These are phyloP conservation scores for Microplitis deprimator DNA, from an alignment of 2,888 invertebrate species.

Conservation along the genomic window DNA sequence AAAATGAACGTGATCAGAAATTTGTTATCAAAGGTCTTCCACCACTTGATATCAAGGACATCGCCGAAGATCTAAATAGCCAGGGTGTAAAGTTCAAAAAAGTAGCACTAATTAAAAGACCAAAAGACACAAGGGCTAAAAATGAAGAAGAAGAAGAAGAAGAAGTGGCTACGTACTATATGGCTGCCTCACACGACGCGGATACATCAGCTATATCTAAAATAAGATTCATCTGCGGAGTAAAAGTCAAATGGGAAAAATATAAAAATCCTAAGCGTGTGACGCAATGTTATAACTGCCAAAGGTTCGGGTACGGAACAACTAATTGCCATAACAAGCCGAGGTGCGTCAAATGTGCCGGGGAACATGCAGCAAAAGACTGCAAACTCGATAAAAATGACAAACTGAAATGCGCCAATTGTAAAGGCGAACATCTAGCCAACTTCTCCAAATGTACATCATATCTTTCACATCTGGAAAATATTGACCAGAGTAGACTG, in stretches of 20 bases:
- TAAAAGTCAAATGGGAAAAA: not conserved
- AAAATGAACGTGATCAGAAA: not conserved
- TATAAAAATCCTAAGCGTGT: not conserved
- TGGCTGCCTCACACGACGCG: not conserved
- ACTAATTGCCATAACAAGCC: not conserved
- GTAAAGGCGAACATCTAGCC: conserved; percentile 49
- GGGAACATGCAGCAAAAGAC: not conserved
- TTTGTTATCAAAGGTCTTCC: not conserved
- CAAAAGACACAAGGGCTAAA: not conserved
- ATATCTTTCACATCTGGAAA: too few species aligned
- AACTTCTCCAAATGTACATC: conserved; percentile 30
- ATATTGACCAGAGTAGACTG: too few species aligned
- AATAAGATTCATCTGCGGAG: not conserved
- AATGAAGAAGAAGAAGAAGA: not conserved
- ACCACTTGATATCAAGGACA: not conserved
- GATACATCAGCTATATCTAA: not conserved
- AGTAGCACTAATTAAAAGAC: not conserved
- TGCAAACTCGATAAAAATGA: not conserved
- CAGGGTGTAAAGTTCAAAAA: not conserved
- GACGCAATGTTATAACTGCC: not conserved
- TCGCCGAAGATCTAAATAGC: not conserved
- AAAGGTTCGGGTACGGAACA: not conserved
- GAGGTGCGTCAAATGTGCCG: not conserved
- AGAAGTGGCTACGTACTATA: not conserved
- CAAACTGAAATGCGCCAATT: conserved; percentile 53